Evolutionary conservation across 2,113 vertebrate genomes (phyloP).

Genomic region (Tupaia chinensis): DNA sequence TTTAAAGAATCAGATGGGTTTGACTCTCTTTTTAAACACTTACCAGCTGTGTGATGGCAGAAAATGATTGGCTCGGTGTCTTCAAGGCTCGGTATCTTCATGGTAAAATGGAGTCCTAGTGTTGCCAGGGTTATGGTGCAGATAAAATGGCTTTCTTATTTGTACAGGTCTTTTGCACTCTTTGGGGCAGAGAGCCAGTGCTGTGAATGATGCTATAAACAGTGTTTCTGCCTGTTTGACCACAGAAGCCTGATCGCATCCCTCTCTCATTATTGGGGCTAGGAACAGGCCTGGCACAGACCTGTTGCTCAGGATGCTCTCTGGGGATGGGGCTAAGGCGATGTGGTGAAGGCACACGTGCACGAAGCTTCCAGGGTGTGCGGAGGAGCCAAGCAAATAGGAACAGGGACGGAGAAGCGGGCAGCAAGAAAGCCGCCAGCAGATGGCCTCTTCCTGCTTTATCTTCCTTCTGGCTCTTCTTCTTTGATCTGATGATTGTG

Average conservation of each 20-base stretch:
- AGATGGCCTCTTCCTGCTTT: constrained; percentile 58
- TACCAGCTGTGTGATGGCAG: not conserved
- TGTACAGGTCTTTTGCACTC: not conserved
- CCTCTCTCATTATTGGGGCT: not conserved
- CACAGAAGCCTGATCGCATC: not conserved
- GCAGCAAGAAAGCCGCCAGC: not conserved
- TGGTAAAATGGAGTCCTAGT: not conserved
- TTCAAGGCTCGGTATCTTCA: not conserved
- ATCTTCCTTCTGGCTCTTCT: not conserved
- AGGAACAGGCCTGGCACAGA: too few relatives aligned
- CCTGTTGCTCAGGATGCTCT: not conserved
- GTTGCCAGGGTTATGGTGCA: not conserved
- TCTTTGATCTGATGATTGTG: not conserved
- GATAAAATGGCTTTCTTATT: not conserved
- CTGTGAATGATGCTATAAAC: not conserved
- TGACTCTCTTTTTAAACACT: not conserved
- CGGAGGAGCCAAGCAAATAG: not conserved
- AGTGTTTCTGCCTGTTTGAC: not conserved
- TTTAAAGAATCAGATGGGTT: not conserved
- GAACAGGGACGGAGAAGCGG: not conserved
- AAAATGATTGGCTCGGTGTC: not conserved
- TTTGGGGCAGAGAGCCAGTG: not conserved
- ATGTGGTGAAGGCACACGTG: rapidly evolving
- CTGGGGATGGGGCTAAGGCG: not conserved
- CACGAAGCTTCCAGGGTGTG: not conserved